A percentile compares a stretch with the other conserved stretches of the same genome.
Evolutionary conservation across 2,888 invertebrate species (phyloP).

Genomic region (Drosophila nr. perissopoda): DNA sequence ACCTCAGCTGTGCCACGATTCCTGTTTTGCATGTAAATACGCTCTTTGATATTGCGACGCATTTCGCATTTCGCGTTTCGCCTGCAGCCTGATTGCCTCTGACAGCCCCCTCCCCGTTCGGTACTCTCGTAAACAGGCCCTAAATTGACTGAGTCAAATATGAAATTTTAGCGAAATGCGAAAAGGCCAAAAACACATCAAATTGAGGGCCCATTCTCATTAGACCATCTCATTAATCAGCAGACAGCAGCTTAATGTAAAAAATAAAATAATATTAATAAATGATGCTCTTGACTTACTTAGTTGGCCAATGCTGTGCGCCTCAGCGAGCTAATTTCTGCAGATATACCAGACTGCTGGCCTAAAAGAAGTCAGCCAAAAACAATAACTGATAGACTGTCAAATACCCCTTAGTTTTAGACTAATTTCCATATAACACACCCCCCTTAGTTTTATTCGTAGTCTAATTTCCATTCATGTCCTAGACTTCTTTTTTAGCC

Average conservation of each 20-base stretch:
- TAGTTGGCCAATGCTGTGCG: conserved; percentile 33
- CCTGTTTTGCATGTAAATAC: conserved; percentile 80
- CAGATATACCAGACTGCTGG: conserved; percentile 24
- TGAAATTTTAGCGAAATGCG: conserved; percentile 59
- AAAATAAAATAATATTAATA: conserved; percentile 6
- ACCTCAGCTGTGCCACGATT: conserved; percentile 20
- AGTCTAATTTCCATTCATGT: neutral
- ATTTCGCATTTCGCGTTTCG: conserved; percentile 48
- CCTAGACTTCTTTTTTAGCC: neutral
- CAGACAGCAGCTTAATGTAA: conserved; percentile 5
- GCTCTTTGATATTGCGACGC: conserved; percentile 77
- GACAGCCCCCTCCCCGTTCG: conserved; percentile 44
- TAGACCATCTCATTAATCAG: conserved; percentile 68
- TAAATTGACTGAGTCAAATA: conserved; percentile 63
- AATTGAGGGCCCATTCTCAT: conserved; percentile 53
- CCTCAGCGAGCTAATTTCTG: conserved; percentile 35
- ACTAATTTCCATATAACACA: neutral
- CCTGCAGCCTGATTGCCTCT: conserved; percentile 78
- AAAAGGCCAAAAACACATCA: conserved; percentile 37
- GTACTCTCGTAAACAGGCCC: neutral
- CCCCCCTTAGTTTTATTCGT: neutral
- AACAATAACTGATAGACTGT: neutral
- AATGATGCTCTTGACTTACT: conserved; percentile 65
- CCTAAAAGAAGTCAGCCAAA: neutral
- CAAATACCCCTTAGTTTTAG: neutral